Conservation (phyloP, 2,797 vertebrate species). For the Neoniphon sammara region DNA sequence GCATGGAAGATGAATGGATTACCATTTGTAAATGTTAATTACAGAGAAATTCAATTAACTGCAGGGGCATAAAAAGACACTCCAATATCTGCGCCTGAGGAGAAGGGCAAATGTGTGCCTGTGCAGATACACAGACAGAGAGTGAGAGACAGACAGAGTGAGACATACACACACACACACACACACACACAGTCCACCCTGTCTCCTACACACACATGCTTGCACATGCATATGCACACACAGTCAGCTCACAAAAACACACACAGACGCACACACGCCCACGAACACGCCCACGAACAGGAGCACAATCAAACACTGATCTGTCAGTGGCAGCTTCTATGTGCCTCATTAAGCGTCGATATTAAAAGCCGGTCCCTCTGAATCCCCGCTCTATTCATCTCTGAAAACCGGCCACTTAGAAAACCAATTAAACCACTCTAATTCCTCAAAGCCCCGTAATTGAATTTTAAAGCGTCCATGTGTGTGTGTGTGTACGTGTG, state of each 20-base stretch:
- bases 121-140: slow-evolving; percentile 42
- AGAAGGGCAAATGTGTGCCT: slow-evolving; percentile 59
- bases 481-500: slow-evolving; percentile 20
- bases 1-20: slow-evolving; percentile 81
- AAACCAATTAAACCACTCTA: slow-evolving; percentile 85
- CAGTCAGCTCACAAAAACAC: slow-evolving; percentile 10
- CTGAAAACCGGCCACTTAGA: slow-evolving; percentile 82
- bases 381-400: slow-evolving; percentile 79
- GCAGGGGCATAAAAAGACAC: slow-evolving; percentile 64
- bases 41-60: slow-evolving; percentile 83
- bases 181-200: slow-evolving; percentile 40
- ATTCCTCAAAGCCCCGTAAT: slow-evolving; percentile 83
- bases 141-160: not conserved
- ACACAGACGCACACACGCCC: not conserved
- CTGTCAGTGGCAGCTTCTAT: slow-evolving; percentile 70
- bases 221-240: slow-evolving; percentile 5
- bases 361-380: slow-evolving; percentile 80
- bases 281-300: slow-evolving; percentile 18
- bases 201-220: slow-evolving; percentile 6
- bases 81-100: slow-evolving; percentile 57
- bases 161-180: not conserved
- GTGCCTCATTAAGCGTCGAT: slow-evolving; percentile 82
- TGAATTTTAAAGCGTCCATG: slow-evolving; percentile 78
- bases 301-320: slow-evolving; percentile 73
- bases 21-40: slow-evolving; percentile 84